A percentile compares a stretch with the other conserved stretches of the same genome.
phyloP scores from a whole-genome alignment of 2,113 vertebrate genomes.

The Cochlearius cochlearius region DNA sequence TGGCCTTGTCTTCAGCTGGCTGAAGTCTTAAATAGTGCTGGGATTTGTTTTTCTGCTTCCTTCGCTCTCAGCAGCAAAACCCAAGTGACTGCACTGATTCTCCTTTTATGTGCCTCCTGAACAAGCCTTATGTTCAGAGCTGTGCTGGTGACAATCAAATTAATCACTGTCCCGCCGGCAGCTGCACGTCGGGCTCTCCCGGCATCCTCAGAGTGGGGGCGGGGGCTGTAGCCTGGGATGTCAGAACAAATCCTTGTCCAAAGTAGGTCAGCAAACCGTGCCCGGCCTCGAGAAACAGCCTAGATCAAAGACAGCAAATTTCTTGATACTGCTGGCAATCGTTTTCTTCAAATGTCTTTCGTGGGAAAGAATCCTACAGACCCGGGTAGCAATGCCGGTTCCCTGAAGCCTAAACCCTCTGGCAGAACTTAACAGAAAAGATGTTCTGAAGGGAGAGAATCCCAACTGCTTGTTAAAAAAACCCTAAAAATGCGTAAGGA shows the following conservation, averaged over 20 bases:
- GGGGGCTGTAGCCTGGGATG: background rate
- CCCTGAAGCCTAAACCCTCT: background rate
- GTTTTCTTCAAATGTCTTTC: background rate
- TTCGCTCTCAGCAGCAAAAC: background rate
- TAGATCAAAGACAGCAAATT: background rate
- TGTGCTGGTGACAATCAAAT: constrained; percentile 29
- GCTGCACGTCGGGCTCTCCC: background rate
- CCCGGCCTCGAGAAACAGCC: background rate
- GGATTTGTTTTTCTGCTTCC: background rate
- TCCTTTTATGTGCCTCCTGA: constrained; percentile 30
- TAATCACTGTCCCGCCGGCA: background rate
- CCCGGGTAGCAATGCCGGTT: background rate
- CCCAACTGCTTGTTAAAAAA: background rate
- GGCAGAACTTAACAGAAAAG: background rate
- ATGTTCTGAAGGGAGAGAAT: background rate
- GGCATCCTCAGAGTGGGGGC: background rate
- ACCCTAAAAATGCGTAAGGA: background rate
- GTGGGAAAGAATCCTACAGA: background rate
- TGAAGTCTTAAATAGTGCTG: background rate
- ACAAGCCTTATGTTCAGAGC: background rate
- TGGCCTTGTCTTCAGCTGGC: background rate
- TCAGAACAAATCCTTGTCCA: background rate
- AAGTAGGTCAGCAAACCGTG: constrained; percentile 7
- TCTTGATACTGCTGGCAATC: background rate
- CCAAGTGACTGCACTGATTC: background rate